Evolutionary conservation across 1,140 invertebrate species (phyloP).

Genomic region (Periplaneta americana): DNA sequence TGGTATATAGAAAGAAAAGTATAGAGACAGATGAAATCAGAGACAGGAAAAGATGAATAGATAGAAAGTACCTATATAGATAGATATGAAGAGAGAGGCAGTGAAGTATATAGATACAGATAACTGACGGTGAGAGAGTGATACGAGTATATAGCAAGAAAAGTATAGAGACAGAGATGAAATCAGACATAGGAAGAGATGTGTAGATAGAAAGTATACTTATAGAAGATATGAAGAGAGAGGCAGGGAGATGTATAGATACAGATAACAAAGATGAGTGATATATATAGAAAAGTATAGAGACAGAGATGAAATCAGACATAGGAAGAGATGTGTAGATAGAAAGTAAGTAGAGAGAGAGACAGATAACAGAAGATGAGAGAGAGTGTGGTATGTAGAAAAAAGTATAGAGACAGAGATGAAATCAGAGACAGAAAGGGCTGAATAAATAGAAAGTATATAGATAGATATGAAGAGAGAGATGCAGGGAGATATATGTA

Average conservation of each 20-base stretch:
- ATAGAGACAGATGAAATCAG: no score
- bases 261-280: not conserved
- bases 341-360: no score
- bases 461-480: not conserved
- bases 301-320: not conserved
- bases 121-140: no score
- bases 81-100: no score
- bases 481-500: not conserved
- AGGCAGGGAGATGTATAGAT: not conserved
- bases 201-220: not conserved
- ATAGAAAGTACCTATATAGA: no score
- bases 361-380: no score
- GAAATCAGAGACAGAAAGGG: not conserved
- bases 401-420: not conserved
- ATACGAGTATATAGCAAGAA: no score
- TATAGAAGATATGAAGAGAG: not conserved
- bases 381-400: not conserved
- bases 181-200: not conserved
- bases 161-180: not conserved
- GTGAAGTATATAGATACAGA: no score
- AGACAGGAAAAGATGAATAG: no score
- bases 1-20: not conserved
- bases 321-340: conserved; percentile 11
- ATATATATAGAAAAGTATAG: not conserved
- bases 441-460: not conserved